phyloP scores from a whole-genome alignment of 2,888 invertebrate species.

The Archips xylosteana region DNA sequence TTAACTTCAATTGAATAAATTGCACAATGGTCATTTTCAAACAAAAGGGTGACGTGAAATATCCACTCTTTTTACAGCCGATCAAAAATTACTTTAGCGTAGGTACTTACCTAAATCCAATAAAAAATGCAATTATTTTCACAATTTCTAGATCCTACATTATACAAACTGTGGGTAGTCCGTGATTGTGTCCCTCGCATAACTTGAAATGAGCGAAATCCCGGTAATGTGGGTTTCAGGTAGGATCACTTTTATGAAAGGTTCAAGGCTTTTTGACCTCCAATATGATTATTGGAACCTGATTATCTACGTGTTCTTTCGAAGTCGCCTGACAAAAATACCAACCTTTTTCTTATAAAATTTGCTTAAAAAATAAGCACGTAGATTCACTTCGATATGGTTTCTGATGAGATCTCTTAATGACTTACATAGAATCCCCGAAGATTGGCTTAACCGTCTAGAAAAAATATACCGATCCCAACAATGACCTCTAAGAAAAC shows the following conservation, averaged over 20 bases:
- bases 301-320: conserved; percentile 58
- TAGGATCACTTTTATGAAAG: conserved; percentile 61
- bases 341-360: background rate
- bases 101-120: too few species aligned
- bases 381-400: background rate
- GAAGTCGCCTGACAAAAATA: background rate
- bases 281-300: conserved; percentile 65
- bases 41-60: too few species aligned
- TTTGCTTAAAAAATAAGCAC: background rate
- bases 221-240: conserved; percentile 53
- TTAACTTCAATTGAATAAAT: too few species aligned
- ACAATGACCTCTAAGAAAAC: conserved; percentile 36
- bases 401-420: conserved; percentile 16
- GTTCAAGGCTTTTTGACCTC: conserved; percentile 49
- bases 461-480: conserved; percentile 43
- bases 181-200: conserved; percentile 50
- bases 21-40: too few species aligned
- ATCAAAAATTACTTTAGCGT: too few species aligned
- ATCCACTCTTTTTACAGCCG: too few species aligned
- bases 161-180: conserved; percentile 29
- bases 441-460: conserved; percentile 29
- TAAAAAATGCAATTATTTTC: background rate
- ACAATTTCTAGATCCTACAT: conserved; percentile 14
- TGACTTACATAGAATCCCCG: conserved; percentile 22
- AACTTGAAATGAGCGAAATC: conserved; percentile 60